phyloP scores from a whole-genome alignment of 2,888 invertebrate genomes.

The Eilema depressum region DNA sequence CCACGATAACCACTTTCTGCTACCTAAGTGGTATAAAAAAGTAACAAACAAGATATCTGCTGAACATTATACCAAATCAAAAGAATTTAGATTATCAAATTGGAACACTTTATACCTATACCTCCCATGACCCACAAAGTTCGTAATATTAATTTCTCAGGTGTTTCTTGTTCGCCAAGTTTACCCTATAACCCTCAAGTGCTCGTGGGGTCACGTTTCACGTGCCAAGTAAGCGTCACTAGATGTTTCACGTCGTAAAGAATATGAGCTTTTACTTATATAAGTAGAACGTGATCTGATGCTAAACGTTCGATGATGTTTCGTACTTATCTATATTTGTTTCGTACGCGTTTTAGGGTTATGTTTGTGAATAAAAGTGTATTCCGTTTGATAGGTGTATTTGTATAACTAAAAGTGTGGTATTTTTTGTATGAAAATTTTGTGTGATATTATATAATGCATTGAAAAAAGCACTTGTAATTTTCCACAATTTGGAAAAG shows the following conservation, averaged over 20 bases:
- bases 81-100: background rate
- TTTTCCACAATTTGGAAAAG: no score
- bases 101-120: background rate
- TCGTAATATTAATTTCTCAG: conserved; percentile 23
- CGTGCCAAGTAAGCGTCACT: conserved; percentile 28
- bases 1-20: no score
- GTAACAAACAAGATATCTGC: no score
- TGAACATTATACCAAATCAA: no score
- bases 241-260: conserved; percentile 58
- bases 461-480: no score
- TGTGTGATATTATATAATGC: background rate
- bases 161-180: conserved; percentile 20
- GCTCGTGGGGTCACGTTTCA: conserved; percentile 24
- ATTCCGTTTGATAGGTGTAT: conserved; percentile 28
- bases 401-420: conserved; percentile 11
- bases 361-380: conserved; percentile 37
- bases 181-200: conserved; percentile 19
- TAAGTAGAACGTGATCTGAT: conserved; percentile 60
- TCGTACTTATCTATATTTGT: conserved; percentile 47
- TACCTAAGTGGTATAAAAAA: no score
- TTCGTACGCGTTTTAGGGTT: conserved; percentile 45
- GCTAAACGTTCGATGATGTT: conserved; percentile 58
- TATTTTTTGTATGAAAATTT: conserved; percentile 4
- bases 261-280: conserved; percentile 70
- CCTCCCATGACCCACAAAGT: conserved; percentile 12